A percentile compares a stretch with the other conserved stretches of the same genome.
phyloP scores from a whole-genome alignment of 2,113 vertebrate genomes.

The Boleophthalmus pectinirostris region DNA sequence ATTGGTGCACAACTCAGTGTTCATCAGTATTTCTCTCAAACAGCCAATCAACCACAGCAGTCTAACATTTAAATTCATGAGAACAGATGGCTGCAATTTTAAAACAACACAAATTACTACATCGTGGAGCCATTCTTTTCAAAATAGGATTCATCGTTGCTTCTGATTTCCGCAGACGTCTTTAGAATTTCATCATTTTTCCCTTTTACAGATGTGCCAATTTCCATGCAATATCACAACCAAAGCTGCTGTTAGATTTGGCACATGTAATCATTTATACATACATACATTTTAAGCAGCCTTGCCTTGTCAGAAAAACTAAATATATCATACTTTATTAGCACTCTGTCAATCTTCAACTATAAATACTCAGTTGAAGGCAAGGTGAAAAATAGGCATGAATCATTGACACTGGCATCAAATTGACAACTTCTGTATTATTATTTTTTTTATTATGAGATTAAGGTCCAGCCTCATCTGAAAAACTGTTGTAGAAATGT shows the following conservation, averaged over 20 bases:
- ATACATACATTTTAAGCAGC: neutral
- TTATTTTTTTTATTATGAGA: neutral
- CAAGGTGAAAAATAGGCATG: neutral
- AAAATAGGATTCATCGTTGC: conserved; percentile 1
- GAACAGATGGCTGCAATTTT: neutral
- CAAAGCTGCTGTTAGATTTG: neutral
- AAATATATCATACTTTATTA: neutral
- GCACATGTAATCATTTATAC: neutral
- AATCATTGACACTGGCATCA: neutral
- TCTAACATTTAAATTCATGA: neutral
- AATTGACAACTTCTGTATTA: neutral
- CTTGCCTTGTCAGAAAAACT: neutral
- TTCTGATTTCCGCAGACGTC: neutral
- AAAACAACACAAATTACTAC: neutral
- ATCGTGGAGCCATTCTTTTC: neutral
- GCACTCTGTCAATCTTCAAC: neutral
- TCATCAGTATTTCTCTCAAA: neutral
- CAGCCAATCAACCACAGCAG: neutral
- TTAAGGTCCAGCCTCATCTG: neutral
- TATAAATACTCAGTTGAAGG: neutral
- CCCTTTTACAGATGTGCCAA: neutral
- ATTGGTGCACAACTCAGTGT: neutral
- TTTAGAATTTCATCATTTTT: conserved; percentile 7
- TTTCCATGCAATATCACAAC: neutral
- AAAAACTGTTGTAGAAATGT: conserved; percentile 5